A percentile compares a stretch with the other conserved stretches of the same genome.
Evolutionary conservation across 2,113 vertebrate species (phyloP).

Genomic region (Aldabrachelys gigantea): DNA sequence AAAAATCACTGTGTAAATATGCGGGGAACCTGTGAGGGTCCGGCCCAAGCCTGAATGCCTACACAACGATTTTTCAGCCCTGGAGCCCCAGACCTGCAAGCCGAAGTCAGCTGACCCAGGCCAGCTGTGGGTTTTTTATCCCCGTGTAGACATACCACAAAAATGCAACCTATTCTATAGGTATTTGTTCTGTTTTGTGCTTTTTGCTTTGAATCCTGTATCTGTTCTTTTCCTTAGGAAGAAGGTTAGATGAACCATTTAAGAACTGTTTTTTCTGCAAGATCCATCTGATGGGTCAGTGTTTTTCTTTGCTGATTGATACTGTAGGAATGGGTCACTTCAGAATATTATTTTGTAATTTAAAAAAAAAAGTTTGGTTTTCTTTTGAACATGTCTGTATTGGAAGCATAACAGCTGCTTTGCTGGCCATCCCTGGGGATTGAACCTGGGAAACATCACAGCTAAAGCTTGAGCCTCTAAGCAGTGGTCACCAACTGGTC

Average conservation of each 20-base stretch:
- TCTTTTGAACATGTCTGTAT: background rate
- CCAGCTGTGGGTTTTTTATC: too few relatives aligned
- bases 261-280: background rate
- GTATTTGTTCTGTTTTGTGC: background rate
- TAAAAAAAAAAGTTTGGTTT: background rate
- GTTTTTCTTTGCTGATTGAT: background rate
- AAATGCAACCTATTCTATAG: background rate
- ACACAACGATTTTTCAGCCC: too few relatives aligned
- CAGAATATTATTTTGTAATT: background rate
- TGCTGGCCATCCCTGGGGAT: background rate
- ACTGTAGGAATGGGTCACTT: background rate
- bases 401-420: background rate
- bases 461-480: background rate
- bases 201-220: background rate
- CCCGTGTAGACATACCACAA: too few relatives aligned
- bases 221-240: conserved; percentile 20
- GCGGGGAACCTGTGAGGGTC: too few relatives aligned
- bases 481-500: too few relatives aligned
- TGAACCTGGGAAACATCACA: background rate
- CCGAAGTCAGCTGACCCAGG: too few relatives aligned
- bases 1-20: too few relatives aligned
- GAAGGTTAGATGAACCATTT: background rate
- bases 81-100: too few relatives aligned
- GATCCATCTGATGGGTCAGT: background rate
- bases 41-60: too few relatives aligned